phyloP scores from a whole-genome alignment of 2,888 invertebrate genomes.

The Choreutis nemorana region DNA sequence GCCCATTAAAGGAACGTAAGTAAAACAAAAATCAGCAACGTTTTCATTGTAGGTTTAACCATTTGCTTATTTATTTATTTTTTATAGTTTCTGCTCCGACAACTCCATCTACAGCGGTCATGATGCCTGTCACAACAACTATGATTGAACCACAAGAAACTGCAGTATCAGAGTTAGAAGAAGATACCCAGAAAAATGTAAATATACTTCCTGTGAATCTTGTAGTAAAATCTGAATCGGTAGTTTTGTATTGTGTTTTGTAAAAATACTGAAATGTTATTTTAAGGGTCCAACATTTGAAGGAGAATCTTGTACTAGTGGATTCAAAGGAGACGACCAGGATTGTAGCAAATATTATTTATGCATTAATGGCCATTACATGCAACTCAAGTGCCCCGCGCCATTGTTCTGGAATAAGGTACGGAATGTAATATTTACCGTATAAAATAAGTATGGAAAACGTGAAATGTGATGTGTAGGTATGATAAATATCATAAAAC shows the following conservation, averaged over 20 bases:
- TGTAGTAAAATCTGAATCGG: too few relatives aligned
- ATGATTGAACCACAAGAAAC: too few relatives aligned
- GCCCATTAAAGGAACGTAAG: constrained; percentile 47
- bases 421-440: constrained; percentile 5
- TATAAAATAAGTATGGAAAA: neutral
- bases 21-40: constrained; percentile 7
- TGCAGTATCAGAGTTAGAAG: too few relatives aligned
- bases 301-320: constrained; percentile 61
- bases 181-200: too few relatives aligned
- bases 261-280: too few relatives aligned
- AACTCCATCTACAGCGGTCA: too few relatives aligned
- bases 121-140: too few relatives aligned
- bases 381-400: constrained; percentile 75
- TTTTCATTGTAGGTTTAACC: too few relatives aligned
- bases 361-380: constrained; percentile 77
- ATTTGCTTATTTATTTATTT: neutral
- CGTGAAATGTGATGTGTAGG: too few relatives aligned
- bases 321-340: constrained; percentile 67
- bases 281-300: constrained; percentile 65
- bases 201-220: too few relatives aligned
- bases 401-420: constrained; percentile 80
- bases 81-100: too few relatives aligned
- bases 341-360: constrained; percentile 83
- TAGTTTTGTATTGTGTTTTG: too few relatives aligned
- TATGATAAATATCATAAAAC: neutral